phyloP scores from a whole-genome alignment of 2,888 invertebrate species.

The Agrenia bidenticulata region DNA sequence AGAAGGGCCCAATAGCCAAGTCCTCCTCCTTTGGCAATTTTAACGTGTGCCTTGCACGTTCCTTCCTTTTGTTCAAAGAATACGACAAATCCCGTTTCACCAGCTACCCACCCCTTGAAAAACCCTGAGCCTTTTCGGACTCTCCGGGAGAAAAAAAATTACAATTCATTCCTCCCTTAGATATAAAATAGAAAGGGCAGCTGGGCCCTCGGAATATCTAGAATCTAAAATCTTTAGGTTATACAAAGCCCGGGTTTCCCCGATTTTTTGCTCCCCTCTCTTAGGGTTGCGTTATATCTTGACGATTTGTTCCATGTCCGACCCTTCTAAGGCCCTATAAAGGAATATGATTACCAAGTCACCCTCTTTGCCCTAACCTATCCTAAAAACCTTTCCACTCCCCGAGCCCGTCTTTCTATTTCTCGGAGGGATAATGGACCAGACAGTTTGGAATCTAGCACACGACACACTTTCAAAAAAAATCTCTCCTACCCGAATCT shows the following conservation, averaged over 20 bases:
- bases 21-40: not conserved
- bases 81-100: conserved; percentile 32
- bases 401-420: too few relatives aligned
- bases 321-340: too few relatives aligned
- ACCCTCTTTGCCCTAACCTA: too few relatives aligned
- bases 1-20: too few relatives aligned
- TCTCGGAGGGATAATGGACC: not conserved
- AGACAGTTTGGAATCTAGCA: conserved; percentile 14
- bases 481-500: not conserved
- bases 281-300: too few relatives aligned
- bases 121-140: not conserved
- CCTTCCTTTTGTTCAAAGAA: conserved; percentile 33
- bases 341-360: too few relatives aligned
- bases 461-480: conserved; percentile 21
- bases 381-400: too few relatives aligned
- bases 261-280: too few relatives aligned
- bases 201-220: not conserved
- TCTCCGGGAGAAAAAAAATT: not conserved
- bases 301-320: too few relatives aligned
- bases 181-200: not conserved
- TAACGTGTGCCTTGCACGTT: conserved; percentile 33
- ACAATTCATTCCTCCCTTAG: not conserved
- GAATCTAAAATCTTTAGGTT: not conserved
- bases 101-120: not conserved
- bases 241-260: not conserved